Evolutionary conservation across 2,888 invertebrate genomes (phyloP).

Genomic region (Rhorus exstirpatorius): DNA sequence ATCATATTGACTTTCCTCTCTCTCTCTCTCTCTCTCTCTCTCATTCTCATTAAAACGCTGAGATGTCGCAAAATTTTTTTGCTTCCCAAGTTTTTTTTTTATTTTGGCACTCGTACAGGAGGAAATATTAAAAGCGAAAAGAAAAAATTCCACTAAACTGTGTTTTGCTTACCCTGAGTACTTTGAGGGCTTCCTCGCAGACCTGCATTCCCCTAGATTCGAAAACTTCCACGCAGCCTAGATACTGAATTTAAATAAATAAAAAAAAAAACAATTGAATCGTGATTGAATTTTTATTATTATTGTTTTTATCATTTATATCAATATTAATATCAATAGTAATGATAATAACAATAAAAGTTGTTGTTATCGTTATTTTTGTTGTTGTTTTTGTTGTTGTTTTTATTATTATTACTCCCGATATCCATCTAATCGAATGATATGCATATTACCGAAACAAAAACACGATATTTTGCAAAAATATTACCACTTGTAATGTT

Average conservation of each 20-base stretch:
- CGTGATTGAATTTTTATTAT: neutral
- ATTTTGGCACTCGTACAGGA: conserved; percentile 10
- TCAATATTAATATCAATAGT: too few species aligned
- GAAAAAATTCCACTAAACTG: conserved; percentile 23
- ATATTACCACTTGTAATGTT: too few species aligned
- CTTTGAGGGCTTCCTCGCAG: conserved; percentile 99
- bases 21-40: too few species aligned
- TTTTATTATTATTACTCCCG: too few species aligned
- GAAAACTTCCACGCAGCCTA: conserved; percentile 99
- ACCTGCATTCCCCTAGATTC: conserved; percentile 99
- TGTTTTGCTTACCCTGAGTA: conserved; percentile 92
- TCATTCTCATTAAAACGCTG: conserved; percentile 2
- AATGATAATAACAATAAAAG: too few species aligned
- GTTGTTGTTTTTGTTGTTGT: too few species aligned
- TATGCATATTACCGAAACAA: too few species aligned
- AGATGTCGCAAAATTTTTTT: conserved; percentile 19
- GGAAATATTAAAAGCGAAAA: neutral
- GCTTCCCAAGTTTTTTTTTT: neutral
- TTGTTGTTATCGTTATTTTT: too few species aligned
- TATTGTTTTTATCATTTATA: too few species aligned
- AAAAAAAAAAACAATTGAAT: conserved; percentile 1
- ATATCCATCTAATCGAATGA: too few species aligned
- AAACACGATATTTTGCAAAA: too few species aligned
- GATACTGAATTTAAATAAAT: conserved; percentile 89
- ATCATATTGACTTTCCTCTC: conserved; percentile 7